Evolutionary conservation across 2,113 vertebrate genomes (phyloP).

Genomic region (Clarias magur): DNA sequence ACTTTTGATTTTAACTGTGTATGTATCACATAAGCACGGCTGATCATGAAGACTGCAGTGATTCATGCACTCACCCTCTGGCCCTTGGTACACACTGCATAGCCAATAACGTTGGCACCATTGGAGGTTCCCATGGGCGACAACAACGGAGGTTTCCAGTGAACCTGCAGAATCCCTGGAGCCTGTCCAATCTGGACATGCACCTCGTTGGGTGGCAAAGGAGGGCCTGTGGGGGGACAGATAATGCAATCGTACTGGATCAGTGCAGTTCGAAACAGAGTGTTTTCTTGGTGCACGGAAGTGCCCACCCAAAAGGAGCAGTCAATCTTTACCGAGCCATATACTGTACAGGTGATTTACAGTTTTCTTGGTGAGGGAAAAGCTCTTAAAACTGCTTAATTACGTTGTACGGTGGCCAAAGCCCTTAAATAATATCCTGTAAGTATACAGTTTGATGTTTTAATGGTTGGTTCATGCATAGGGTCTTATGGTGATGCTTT

Average conservation of each 20-base stretch:
- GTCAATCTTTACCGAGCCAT: background rate
- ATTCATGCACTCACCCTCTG: conserved; percentile 79
- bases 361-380: background rate
- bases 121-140: conserved; percentile 86
- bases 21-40: conserved; percentile 17
- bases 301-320: background rate
- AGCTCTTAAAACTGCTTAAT: background rate
- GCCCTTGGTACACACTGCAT: conserved; percentile 89
- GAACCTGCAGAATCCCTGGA: conserved; percentile 81
- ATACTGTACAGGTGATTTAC: background rate
- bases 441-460: background rate
- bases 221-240: conserved; percentile 78
- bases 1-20: background rate
- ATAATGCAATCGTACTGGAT: conserved; percentile 14
- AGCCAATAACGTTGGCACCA: conserved; percentile 89
- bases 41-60: background rate
- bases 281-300: conserved; percentile 54
- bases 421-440: background rate
- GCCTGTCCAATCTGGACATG: conserved; percentile 81
- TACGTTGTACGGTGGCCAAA: background rate
- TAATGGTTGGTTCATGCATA: background rate
- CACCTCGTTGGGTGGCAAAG: conserved; percentile 85
- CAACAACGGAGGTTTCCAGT: conserved; percentile 87
- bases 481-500: background rate
- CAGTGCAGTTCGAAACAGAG: conserved; percentile 38